Conservation (phyloP, 2,797 vertebrate species). For the Cichlasoma orientale region DNA sequence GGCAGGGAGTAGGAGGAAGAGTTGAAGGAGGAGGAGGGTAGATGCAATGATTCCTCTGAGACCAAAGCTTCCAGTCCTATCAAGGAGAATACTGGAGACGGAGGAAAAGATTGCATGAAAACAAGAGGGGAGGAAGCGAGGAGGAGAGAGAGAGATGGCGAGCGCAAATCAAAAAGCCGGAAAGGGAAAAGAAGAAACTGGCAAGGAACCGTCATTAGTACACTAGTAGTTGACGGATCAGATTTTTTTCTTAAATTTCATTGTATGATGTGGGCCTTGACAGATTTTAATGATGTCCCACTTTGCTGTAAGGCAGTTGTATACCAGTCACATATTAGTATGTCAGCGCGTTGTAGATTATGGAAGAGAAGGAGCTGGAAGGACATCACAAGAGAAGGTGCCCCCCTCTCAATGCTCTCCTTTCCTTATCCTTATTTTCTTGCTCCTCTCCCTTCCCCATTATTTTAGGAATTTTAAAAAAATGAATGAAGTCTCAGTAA, state of each 20-base stretch:
- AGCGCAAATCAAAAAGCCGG: background rate
- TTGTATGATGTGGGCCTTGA: slow-evolving; percentile 43
- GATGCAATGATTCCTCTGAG: slow-evolving; percentile 58
- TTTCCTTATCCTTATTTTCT: slow-evolving; percentile 6
- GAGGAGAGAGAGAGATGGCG: background rate
- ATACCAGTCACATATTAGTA: slow-evolving; percentile 39
- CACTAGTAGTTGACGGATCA: background rate
- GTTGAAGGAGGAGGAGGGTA: slow-evolving; percentile 40
- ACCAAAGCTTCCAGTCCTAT: slow-evolving; percentile 48
- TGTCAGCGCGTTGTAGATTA: slow-evolving; percentile 26
- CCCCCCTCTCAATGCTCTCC: background rate
- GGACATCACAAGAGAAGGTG: slow-evolving; percentile 34
- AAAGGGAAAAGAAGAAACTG: background rate
- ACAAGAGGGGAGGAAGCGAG: slow-evolving; percentile 16
- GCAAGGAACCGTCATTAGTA: slow-evolving; percentile 4
- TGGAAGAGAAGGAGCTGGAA: slow-evolving; percentile 31
- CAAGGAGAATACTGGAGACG: slow-evolving; percentile 50
- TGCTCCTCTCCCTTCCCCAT: background rate
- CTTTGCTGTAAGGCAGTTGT: slow-evolving; percentile 38
- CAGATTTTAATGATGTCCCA: slow-evolving; percentile 56
- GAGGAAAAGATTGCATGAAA: slow-evolving; percentile 42
- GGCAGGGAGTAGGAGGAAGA: slow-evolving; percentile 17
- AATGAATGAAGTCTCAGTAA: background rate
- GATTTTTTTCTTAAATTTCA: slow-evolving; percentile 19
- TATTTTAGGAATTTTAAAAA: slow-evolving; percentile 23